These are phyloP conservation scores for Calycopis cecrops DNA, from an alignment of 1,140 invertebrate species.

Conservation along the genomic window DNA sequence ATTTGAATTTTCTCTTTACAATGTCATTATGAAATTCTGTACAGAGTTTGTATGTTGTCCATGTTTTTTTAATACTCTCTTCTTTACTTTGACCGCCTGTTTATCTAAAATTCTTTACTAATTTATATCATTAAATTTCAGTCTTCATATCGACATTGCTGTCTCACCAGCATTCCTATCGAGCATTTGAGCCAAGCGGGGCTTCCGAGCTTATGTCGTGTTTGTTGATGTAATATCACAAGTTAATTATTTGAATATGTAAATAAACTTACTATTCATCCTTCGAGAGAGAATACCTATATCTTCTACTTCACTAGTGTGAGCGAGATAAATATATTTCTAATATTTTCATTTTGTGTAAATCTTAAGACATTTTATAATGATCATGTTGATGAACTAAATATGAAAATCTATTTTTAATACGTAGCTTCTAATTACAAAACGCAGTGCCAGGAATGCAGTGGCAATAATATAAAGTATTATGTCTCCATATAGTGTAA, in stretches of 20 bases:
- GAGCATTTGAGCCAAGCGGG: conserved; percentile 21
- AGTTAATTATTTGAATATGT: conserved; percentile 7
- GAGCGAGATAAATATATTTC: conserved; percentile 28
- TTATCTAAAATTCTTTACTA: no score
- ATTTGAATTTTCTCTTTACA: no score
- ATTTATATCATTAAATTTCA: conserved; percentile 12
- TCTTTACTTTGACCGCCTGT: no score
- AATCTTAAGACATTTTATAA: conserved; percentile 11
- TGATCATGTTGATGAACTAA: conserved; percentile 8
- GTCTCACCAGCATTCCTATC: conserved; percentile 20
- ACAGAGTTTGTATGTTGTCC: neutral
- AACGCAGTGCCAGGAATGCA: conserved; percentile 36
- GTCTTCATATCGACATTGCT: conserved; percentile 19
- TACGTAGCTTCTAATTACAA: conserved; percentile 48
- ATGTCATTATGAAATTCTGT: neutral
- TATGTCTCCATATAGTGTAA: conserved; percentile 36
- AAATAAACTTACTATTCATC: neutral
- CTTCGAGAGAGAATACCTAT: neutral
- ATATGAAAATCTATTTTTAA: conserved; percentile 52
- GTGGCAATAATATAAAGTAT: conserved; percentile 60
- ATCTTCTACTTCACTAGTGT: conserved; percentile 14
- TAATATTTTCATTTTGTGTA: conserved; percentile 10
- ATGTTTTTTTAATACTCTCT: no score
- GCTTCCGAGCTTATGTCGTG: conserved; percentile 1
- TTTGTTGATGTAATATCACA: conserved; percentile 9